Percentiles rank a stretch among this genome's conserved stretches.
Conservation (phyloP, 2,797 vertebrate genomes). For the Enteromius thamalakanensis region DNA sequence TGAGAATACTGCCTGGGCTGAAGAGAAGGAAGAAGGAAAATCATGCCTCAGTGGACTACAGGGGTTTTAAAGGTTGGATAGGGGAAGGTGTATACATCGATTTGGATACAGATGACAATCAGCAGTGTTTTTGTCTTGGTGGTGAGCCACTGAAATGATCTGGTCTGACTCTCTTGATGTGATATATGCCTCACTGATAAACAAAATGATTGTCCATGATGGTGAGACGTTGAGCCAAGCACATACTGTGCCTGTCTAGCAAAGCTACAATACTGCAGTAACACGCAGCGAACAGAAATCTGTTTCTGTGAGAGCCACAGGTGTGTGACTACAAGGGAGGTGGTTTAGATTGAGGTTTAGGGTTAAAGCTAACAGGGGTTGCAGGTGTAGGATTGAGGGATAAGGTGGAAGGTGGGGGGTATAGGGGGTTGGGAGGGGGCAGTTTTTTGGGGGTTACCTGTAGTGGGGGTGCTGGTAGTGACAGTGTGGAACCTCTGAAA, state of each 20-base stretch:
- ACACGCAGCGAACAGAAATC: conserved; percentile 53
- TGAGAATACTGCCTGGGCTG: conserved; percentile 1
- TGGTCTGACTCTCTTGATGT: neutral
- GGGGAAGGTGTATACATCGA: neutral
- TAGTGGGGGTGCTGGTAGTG: conserved; percentile 81
- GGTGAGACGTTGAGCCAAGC: conserved; percentile 16
- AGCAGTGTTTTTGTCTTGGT: neutral
- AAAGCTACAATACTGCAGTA: conserved; percentile 68
- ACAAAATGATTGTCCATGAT: conserved; percentile 25
- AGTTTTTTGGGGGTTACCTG: conserved; percentile 79
- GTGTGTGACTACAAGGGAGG: conserved; percentile 38
- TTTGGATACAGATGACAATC: neutral
- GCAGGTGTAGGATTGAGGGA: conserved; percentile 37
- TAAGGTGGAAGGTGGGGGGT: conserved; percentile 21
- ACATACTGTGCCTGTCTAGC: conserved; percentile 48
- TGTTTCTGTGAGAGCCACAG: conserved; percentile 34
- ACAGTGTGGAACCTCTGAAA: conserved; percentile 84
- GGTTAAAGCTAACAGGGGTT: conserved; percentile 58
- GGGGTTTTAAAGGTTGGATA: conserved; percentile 1
- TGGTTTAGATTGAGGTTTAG: conserved; percentile 37
- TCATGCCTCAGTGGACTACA: conserved; percentile 15
- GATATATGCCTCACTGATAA: neutral
- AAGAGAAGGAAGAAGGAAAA: neutral
- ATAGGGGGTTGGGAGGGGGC: conserved; percentile 63
- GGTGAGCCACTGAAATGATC: neutral